Percentiles rank a stretch among this genome's conserved stretches.
phyloP scores from a whole-genome alignment of 2,797 vertebrate genomes.

The Anisognathus igniventris region DNA sequence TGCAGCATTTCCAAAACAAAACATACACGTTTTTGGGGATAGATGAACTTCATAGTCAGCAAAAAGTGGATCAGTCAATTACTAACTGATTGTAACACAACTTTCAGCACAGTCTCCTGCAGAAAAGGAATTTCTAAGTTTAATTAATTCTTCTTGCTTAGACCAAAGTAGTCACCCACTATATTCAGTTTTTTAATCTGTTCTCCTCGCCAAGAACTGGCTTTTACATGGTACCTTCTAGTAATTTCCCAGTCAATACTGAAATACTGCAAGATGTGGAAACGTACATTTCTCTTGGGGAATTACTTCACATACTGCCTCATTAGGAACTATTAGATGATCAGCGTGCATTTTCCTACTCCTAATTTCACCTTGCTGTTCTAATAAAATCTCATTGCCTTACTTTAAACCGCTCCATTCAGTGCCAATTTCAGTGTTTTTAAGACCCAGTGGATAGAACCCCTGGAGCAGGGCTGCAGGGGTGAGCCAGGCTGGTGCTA shows the following conservation, averaged over 20 bases:
- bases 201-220: background rate
- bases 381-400: background rate
- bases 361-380: background rate
- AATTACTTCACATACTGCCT: background rate
- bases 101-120: background rate
- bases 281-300: background rate
- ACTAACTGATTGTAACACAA: background rate
- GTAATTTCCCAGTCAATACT: background rate
- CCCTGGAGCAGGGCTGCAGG: background rate
- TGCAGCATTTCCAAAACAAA: slow-evolving; percentile 29
- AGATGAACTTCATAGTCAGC: background rate
- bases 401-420: background rate
- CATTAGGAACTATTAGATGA: background rate
- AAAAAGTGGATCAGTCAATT: background rate
- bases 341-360: background rate
- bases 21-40: background rate
- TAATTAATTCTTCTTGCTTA: background rate
- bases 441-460: background rate
- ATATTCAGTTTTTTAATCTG: background rate
- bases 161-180: background rate
- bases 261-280: background rate
- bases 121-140: background rate
- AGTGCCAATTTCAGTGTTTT: background rate
- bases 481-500: background rate
- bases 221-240: background rate